Percentiles rank a stretch among this genome's conserved stretches.
Evolutionary conservation across 1,140 invertebrate genomes (phyloP).

Genomic region (Reticulitermes speratus): DNA sequence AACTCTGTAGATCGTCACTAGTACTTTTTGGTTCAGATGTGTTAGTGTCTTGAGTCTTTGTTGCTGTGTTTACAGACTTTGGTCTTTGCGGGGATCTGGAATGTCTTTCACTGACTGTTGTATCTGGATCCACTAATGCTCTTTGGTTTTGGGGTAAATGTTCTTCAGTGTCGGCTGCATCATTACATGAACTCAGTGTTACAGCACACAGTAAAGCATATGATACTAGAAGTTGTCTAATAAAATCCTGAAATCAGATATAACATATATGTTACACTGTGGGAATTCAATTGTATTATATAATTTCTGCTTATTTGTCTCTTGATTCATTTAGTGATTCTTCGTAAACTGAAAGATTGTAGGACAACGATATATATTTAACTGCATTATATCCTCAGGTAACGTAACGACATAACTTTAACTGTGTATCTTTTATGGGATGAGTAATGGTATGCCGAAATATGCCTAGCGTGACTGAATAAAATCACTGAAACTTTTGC

Average conservation of each 20-base stretch:
- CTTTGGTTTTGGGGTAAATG: not conserved
- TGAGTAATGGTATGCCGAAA: too few species aligned
- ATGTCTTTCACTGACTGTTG: not conserved
- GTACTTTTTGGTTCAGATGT: not conserved
- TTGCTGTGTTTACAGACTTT: not conserved
- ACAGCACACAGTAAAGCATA: not conserved
- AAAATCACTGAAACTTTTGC: too few species aligned
- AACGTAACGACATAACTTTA: too few species aligned
- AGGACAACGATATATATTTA: too few species aligned
- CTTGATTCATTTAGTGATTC: too few species aligned
- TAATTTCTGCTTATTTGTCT: too few species aligned
- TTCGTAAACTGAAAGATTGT: too few species aligned
- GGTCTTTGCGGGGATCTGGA: not conserved
- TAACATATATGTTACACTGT: not conserved
- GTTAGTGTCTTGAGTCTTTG: not conserved
- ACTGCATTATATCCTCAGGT: too few species aligned
- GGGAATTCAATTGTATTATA: too few species aligned
- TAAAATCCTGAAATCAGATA: not conserved
- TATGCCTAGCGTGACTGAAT: too few species aligned
- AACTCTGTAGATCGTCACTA: not conserved
- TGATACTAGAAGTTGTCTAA: not conserved
- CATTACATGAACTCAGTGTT: not conserved
- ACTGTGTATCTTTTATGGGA: too few species aligned
- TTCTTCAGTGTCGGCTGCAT: not conserved
- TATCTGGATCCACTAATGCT: not conserved